Evolutionary conservation across 2,888 invertebrate species (phyloP).

Genomic region (Rhynchonema sp.): DNA sequence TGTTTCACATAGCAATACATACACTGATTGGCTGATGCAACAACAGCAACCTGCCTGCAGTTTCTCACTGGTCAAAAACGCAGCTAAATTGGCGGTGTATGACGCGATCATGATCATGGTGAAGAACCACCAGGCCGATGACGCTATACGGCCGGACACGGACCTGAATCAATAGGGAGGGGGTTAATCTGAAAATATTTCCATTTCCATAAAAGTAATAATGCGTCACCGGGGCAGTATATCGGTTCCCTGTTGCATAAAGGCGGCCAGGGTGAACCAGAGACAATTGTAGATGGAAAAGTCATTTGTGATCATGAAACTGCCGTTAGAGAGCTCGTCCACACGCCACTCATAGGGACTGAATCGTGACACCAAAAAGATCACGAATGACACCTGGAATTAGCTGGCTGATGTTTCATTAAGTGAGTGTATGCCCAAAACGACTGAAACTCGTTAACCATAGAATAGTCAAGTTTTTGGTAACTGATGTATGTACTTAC

Average conservation of each 20-base stretch:
- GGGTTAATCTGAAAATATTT: background rate
- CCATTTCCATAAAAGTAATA: background rate
- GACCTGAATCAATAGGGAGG: constrained; percentile 43
- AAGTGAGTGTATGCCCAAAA: too few species aligned
- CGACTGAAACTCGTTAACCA: too few species aligned
- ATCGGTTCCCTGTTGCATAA: background rate
- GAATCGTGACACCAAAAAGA: constrained; percentile 87
- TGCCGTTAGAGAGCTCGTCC: constrained; percentile 30
- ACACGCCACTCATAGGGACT: constrained; percentile 89
- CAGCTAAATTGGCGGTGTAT: constrained; percentile 93
- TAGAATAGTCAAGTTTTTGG: too few species aligned
- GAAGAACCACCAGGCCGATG: constrained; percentile 98
- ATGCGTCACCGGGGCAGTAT: background rate
- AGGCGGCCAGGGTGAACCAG: constrained; percentile 75
- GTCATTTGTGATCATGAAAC: constrained; percentile 44
- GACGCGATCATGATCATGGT: constrained; percentile 46
- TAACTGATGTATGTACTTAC: too few species aligned
- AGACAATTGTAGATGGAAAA: constrained; percentile 85
- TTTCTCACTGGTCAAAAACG: constrained; percentile 85
- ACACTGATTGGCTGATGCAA: background rate
- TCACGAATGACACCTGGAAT: constrained; percentile 74
- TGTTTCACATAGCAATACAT: background rate
- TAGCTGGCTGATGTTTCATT: background rate
- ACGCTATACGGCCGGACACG: constrained; percentile 78
- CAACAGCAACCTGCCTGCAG: constrained; percentile 43